phyloP scores from a whole-genome alignment of 2,888 invertebrate genomes.

The Anthophora plumipes region DNA sequence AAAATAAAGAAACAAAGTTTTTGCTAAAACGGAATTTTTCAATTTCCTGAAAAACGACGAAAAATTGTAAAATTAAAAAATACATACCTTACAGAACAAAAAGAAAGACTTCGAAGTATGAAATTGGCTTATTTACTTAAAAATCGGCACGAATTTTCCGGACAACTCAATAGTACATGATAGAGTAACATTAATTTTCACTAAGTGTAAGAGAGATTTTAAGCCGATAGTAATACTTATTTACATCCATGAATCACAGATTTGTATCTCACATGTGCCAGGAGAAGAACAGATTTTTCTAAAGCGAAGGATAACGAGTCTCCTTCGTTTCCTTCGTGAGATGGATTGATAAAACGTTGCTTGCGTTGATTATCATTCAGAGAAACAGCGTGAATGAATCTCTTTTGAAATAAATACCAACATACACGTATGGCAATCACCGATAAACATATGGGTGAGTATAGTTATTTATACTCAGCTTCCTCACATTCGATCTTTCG shows the following conservation, averaged over 20 bases:
- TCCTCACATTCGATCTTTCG: neutral
- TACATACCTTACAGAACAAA: no score
- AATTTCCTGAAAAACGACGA: no score
- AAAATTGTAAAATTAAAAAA: no score
- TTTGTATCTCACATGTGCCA: neutral
- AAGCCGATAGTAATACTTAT: neutral
- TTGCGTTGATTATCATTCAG: neutral
- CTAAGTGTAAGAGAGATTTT: neutral
- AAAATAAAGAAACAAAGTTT: no score
- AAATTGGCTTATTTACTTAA: no score
- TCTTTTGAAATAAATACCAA: neutral
- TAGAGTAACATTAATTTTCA: no score
- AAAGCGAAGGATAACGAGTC: constrained; percentile 22
- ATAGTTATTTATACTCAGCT: neutral
- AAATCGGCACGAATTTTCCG: no score
- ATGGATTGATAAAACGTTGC: neutral
- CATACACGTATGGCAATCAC: neutral
- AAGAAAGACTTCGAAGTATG: no score
- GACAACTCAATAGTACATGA: no score
- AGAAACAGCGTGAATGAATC: neutral
- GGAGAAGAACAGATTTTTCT: neutral
- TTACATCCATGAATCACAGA: neutral
- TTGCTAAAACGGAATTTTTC: no score
- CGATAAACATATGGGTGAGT: neutral
- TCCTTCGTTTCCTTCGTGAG: constrained; percentile 4